A percentile compares a stretch with the other conserved stretches of the same genome.
phyloP scores from a whole-genome alignment of 1,140 invertebrate genomes.

The Cephus cinctus region DNA sequence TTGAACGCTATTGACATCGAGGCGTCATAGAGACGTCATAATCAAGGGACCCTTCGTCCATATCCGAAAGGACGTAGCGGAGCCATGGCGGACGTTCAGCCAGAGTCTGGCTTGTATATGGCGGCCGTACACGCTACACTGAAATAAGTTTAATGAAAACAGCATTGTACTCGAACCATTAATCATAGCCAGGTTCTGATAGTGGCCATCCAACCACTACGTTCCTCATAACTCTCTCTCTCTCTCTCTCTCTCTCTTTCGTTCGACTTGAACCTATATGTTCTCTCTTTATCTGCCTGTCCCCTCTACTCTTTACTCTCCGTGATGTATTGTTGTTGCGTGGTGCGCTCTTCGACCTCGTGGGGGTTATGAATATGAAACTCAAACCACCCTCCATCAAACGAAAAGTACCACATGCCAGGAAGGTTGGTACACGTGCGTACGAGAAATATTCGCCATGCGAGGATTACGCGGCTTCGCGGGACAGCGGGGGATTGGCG shows the following conservation, averaged over 20 bases:
- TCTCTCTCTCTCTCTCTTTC: too few species aligned
- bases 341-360: constrained; percentile 35
- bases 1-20: too few species aligned
- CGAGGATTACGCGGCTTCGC: too few species aligned
- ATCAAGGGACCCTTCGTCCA: constrained; percentile 40
- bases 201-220: constrained; percentile 46
- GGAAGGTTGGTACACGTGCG: too few species aligned
- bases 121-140: constrained; percentile 29
- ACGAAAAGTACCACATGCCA: too few species aligned
- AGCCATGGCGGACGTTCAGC: constrained; percentile 30
- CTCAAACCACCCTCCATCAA: constrained; percentile 24
- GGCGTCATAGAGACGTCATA: constrained; percentile 44
- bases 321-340: constrained; percentile 46
- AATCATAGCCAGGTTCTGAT: constrained; percentile 53
- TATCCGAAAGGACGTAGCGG: constrained; percentile 24
- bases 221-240: constrained; percentile 14
- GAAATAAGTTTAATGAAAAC: constrained; percentile 58
- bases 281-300: constrained; percentile 8
- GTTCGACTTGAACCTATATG: too few species aligned
- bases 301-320: constrained; percentile 21
- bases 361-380: constrained; percentile 43
- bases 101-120: too few species aligned
- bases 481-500: too few species aligned
- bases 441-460: too few species aligned
- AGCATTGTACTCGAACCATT: constrained; percentile 53